Conservation (phyloP, 1,140 invertebrate species). For the Drosophila watanabei region DNA sequence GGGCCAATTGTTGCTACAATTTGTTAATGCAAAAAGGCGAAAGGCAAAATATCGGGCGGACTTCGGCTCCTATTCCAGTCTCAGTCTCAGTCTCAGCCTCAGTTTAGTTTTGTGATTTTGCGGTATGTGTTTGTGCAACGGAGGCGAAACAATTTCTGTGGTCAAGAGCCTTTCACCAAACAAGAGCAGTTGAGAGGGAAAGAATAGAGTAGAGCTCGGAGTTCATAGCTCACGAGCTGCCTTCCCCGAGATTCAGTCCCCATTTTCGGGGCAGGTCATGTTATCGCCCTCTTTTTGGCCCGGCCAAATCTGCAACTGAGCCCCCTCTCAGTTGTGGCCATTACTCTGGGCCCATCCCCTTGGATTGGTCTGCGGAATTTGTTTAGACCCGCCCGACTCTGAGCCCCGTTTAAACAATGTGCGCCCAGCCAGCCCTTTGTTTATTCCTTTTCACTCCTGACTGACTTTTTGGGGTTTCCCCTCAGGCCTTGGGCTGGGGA, state of each 20-base stretch:
- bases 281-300: conserved; percentile 35
- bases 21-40: conserved; percentile 52
- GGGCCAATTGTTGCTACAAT: conserved; percentile 53
- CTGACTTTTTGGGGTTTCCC: conserved; percentile 52
- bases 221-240: conserved; percentile 58
- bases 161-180: conserved; percentile 60
- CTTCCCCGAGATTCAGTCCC: not conserved
- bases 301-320: conserved; percentile 27
- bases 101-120: conserved; percentile 37
- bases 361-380: conserved; percentile 4
- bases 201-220: conserved; percentile 17
- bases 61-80: conserved; percentile 15
- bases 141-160: conserved; percentile 54
- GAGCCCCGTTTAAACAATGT: conserved; percentile 19
- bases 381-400: conserved; percentile 7
- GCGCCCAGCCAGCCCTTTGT: not conserved
- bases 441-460: conserved; percentile 2
- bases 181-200: conserved; percentile 18
- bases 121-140: conserved; percentile 39
- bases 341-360: conserved; percentile 10
- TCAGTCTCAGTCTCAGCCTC: conserved; percentile 1
- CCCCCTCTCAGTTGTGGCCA: conserved; percentile 6
- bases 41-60: conserved; percentile 36
- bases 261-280: conserved; percentile 23
- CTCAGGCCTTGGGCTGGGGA: conserved; percentile 3